Evolutionary conservation across 2,797 vertebrate genomes (phyloP).

Genomic region (Crocidura indochinensis): DNA sequence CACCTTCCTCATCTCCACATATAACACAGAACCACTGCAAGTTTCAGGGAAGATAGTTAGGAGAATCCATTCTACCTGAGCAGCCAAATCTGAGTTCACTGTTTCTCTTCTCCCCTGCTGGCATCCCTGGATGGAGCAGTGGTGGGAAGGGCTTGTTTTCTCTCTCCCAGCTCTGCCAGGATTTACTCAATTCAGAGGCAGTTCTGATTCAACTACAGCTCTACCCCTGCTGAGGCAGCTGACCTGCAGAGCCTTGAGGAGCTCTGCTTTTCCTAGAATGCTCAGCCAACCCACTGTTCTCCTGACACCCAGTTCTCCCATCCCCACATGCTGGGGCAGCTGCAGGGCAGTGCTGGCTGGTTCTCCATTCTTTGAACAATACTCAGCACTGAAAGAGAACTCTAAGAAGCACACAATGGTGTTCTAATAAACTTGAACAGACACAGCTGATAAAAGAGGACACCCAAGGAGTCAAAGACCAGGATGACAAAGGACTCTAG

Average conservation of each 20-base stretch:
- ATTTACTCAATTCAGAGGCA: background rate
- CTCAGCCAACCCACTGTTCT: background rate
- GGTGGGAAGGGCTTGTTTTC: background rate
- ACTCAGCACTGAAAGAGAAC: background rate
- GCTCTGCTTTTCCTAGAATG: background rate
- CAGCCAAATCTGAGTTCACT: background rate
- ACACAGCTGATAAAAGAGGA: constrained; percentile 5
- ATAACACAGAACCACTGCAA: background rate
- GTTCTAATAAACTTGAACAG: background rate
- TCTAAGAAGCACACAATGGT: background rate
- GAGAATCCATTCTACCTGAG: background rate
- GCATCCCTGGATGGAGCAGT: background rate
- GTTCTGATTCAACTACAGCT: background rate
- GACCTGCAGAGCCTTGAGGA: background rate
- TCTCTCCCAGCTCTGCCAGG: background rate
- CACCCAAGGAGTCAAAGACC: background rate
- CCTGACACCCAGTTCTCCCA: background rate
- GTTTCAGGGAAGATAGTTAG: background rate
- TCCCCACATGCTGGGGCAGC: background rate
- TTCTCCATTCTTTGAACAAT: constrained; percentile 7
- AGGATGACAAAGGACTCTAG: background rate
- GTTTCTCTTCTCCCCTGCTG: background rate
- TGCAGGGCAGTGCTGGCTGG: background rate
- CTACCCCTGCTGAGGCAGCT: background rate
- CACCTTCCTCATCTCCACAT: background rate